Evolutionary conservation across 1,140 invertebrate species (phyloP), one percentile per base, ranked within the genome.

Genomic region (Penaeus indicus): DNA sequence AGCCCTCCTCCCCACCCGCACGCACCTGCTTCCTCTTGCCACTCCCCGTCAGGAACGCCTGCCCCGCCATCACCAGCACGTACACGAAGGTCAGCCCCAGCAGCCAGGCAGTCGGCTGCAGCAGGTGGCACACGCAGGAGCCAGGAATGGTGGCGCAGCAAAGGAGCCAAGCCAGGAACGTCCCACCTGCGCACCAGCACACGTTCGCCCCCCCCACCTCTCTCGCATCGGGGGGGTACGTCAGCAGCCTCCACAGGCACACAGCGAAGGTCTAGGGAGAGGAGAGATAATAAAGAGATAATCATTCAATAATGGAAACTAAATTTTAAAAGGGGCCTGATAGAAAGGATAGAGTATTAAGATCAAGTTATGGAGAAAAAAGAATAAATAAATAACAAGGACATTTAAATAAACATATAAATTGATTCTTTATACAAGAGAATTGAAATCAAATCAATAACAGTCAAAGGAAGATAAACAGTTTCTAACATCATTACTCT

Each of bases 91-190:
- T 22, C 7, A 86, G 27, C 10, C 63, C 67, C 82, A 89, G 61
- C 47, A 89, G 82, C 82, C 82, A 89, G 19, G 78, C 25, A 69
- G 79, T 85, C 19, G 88, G 88, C 69, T 61, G 79, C 82, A 89
- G 72, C 25, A 81, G 75, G 63, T 83, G 75, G 83, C 62, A 89
- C 38, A 84, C 84, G 67, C 82, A 82, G 64, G 75, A 89, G 54
- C 84, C 82, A 32, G 83, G 72, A 27, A 87, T 77, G 62, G 77
- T 84, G 18, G 90, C 83, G 47, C 60, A 89, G 4, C 27, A 62
- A 47, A 90, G 77, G 32, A 90, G 86, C 86, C 86, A 84, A 18
- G 78, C 84, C 60, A 84, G 77, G 21, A 79, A 69, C 22, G 83
- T 83, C 25, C 84, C 61, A 13, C 69, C 86, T 1, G 83, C 83